A percentile compares a stretch with the other conserved stretches of the same genome.
Evolutionary conservation across 1,140 invertebrate genomes (phyloP).

Genomic region (Drosophila lowei): DNA sequence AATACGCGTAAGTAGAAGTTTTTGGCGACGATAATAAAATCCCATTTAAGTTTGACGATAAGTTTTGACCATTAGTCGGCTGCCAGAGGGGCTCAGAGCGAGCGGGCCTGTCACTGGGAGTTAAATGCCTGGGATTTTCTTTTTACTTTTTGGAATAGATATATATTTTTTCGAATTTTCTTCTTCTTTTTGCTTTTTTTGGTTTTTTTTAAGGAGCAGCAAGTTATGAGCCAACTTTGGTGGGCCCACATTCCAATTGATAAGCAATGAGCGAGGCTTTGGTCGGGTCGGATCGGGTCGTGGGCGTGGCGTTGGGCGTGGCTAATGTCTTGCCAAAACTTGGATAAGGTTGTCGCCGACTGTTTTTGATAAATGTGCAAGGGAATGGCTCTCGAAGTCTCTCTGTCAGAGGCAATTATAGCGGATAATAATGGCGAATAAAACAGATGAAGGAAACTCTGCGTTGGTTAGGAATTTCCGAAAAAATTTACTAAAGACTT

Average conservation of each 20-base stretch:
- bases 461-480: too few species aligned
- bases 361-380: conserved; percentile 65
- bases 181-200: conserved; percentile 3
- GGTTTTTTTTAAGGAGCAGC: conserved; percentile 32
- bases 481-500: too few species aligned
- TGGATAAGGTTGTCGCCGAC: conserved; percentile 48
- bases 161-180: conserved; percentile 1
- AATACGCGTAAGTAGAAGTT: conserved; percentile 36
- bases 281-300: conserved; percentile 2
- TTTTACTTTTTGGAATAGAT: conserved; percentile 12
- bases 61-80: conserved; percentile 73
- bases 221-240: conserved; percentile 69
- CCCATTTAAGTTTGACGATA: conserved; percentile 79
- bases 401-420: conserved; percentile 11
- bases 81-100: conserved; percentile 30
- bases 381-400: too few species aligned
- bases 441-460: too few species aligned
- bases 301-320: conserved; percentile 51
- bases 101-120: conserved; percentile 58
- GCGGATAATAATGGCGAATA: neutral
- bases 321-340: conserved; percentile 68
- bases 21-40: conserved; percentile 76
- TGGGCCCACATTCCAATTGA: conserved; percentile 66
- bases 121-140: conserved; percentile 69
- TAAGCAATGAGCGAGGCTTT: conserved; percentile 36